Evolutionary conservation across 2,113 vertebrate species (phyloP).

Genomic region (Pteruthius melanotis): DNA sequence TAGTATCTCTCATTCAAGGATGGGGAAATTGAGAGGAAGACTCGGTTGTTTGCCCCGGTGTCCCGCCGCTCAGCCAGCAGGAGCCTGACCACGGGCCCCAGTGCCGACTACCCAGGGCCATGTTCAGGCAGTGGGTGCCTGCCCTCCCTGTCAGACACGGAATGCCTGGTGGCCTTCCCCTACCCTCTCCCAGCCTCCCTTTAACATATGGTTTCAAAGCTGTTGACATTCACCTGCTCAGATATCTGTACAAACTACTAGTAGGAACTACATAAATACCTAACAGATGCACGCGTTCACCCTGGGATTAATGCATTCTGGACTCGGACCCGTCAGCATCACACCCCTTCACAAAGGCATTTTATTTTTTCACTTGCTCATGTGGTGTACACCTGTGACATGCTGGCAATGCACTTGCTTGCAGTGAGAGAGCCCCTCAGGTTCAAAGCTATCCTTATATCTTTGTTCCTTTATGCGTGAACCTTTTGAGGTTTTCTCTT

Average conservation of each 20-base stretch:
- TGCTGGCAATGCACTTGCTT: conserved; percentile 4
- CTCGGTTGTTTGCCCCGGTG: not conserved
- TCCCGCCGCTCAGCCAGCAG: not conserved
- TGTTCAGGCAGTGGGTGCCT: not conserved
- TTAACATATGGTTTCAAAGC: conserved; percentile 33
- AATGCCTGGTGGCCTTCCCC: not conserved
- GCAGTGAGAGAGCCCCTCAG: conserved; percentile 10
- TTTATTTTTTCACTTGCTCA: conserved; percentile 38
- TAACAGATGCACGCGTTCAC: not conserved
- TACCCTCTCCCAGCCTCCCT: not conserved
- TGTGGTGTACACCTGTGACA: conserved; percentile 42
- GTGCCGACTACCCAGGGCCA: not conserved
- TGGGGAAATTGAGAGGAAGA: not conserved
- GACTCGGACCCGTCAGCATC: conserved; percentile 43
- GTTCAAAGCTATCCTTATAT: conserved; percentile 35
- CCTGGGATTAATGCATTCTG: conserved; percentile 23
- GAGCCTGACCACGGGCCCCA: not conserved
- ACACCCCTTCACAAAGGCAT: conserved; percentile 10
- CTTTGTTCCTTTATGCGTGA: conserved; percentile 29
- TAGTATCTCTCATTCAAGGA: not conserved
- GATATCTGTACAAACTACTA: conserved; percentile 26
- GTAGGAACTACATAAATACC: conserved; percentile 16
- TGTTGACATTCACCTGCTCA: conserved; percentile 58
- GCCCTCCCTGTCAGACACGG: not conserved
- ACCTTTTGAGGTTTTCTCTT: conserved; percentile 55